A percentile compares a stretch with the other conserved stretches of the same genome.
Evolutionary conservation across 2,888 invertebrate genomes (phyloP).

Genomic region (Sericinus montela): DNA sequence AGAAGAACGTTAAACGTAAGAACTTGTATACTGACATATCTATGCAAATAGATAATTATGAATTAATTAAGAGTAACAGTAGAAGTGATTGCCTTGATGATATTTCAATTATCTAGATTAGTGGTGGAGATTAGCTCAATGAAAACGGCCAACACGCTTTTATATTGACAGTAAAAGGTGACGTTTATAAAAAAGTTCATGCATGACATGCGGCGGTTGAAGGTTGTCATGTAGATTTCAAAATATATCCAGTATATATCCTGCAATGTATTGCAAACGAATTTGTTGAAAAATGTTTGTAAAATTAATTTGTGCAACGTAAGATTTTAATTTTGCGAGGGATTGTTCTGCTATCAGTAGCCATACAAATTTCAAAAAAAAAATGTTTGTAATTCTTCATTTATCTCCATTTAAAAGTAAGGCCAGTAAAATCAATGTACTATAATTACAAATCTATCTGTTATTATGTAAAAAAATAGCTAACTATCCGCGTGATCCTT

Average conservation of each 20-base stretch:
- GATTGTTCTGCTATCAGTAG: too few species aligned
- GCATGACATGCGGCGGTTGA: constrained; percentile 26
- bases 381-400: too few species aligned
- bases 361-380: too few species aligned
- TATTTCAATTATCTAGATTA: constrained; percentile 43
- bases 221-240: constrained; percentile 24
- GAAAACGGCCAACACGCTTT: constrained; percentile 41
- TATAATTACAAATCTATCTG: too few species aligned
- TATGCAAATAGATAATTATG: too few species aligned
- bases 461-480: too few species aligned
- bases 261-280: not conserved
- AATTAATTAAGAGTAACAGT: constrained; percentile 15
- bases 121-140: constrained; percentile 57
- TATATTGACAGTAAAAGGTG: constrained; percentile 54
- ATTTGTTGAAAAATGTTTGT: not conserved
- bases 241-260: constrained; percentile 2
- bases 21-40: too few species aligned
- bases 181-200: constrained; percentile 35
- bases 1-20: too few species aligned
- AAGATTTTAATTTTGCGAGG: not conserved
- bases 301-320: not conserved
- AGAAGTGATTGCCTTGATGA: constrained; percentile 23
- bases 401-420: too few species aligned
- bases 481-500: too few species aligned
- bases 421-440: too few species aligned